Base-by-base conservation (phyloP, 2,113 vertebrate species). In the Procavia capensis region DNA sequence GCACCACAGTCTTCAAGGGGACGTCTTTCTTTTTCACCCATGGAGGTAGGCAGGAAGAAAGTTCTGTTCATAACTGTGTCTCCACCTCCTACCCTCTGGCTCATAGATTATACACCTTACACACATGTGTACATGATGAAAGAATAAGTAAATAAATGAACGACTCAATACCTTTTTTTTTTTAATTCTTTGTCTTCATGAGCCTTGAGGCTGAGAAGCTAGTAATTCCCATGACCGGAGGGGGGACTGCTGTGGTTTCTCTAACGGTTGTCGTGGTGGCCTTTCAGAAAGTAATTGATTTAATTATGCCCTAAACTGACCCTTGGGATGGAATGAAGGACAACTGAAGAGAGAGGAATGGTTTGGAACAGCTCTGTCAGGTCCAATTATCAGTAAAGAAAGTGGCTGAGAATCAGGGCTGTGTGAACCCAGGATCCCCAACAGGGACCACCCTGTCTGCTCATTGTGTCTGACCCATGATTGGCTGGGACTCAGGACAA, bases 241-340 rank as follows among this genome's bases (percentile, higher is more conserved):
- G 9, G 27, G 29, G 57, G 5, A 41, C 80, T 59, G 41, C 78
- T 78, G 13, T 87, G 47, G 50, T 96, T 90, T 72, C 93, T 61
- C 16, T 88, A 85, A 96, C 85, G 20, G 11, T 39, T 59, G 24
- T 64, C 82, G 50, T 41, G 86, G 88, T 85, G 82, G 89, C 54
- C 81, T 95, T 92, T 88, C 78, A 68, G 54, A 94, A 95, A 81
- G 82, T 93, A 92, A 94, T 88, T 85, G 93, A 94, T 91, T 95
- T 91, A 94, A 96, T 94, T 94, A 88, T 88, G 54, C 82, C 96
- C 93, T 85, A 59, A 94, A 36, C 93, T 93, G 93, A 96, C 95
- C 96, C 61, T 96, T 89, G 78, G 72, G 59, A 88, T 85, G n/a
- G 72, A 90, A 43, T 75, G 64, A 90, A 93, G 76, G 70, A 90